These are phyloP conservation scores for Aricia agestis DNA, from an alignment of 1,140 invertebrate species.

Conservation along the genomic window DNA sequence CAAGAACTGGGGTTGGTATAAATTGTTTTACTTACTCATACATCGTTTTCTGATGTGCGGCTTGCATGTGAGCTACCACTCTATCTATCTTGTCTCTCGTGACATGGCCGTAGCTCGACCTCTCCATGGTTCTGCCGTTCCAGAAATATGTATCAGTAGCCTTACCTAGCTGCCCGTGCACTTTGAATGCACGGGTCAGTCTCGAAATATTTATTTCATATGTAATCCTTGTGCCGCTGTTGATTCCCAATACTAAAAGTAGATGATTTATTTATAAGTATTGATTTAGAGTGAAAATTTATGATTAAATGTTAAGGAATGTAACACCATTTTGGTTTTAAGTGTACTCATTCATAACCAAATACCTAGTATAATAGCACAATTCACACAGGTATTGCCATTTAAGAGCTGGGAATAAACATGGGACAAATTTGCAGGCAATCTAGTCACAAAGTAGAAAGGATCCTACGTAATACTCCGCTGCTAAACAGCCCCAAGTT, in stretches of 20 bases:
- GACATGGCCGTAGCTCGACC: conserved; percentile 84
- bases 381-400: no score
- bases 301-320: no score
- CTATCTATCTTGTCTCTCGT: conserved; percentile 81
- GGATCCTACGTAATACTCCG: conserved; percentile 82
- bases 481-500: conserved; percentile 79
- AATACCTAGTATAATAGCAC: no score
- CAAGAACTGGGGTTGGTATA: background rate
- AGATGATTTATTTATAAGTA: no score
- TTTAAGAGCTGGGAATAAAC: no score
- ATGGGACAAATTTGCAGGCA: no score
- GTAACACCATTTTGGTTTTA: no score
- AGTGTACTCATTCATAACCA: no score
- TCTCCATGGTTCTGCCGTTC: conserved; percentile 84
- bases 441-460: background rate
- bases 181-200: conserved; percentile 82
- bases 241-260: conserved; percentile 82
- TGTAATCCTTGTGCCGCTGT: conserved; percentile 77
- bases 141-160: conserved; percentile 86
- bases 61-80: conserved; percentile 85
- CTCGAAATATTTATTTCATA: conserved; percentile 76
- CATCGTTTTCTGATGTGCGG: conserved; percentile 88
- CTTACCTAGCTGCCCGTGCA: conserved; percentile 87
- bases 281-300: no score
- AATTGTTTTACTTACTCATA: conserved; percentile 81